A percentile compares a stretch with the other conserved stretches of the same genome.
Evolutionary conservation across 2,113 vertebrate genomes (phyloP).

Genomic region (Melanotaenia duboulayi): DNA sequence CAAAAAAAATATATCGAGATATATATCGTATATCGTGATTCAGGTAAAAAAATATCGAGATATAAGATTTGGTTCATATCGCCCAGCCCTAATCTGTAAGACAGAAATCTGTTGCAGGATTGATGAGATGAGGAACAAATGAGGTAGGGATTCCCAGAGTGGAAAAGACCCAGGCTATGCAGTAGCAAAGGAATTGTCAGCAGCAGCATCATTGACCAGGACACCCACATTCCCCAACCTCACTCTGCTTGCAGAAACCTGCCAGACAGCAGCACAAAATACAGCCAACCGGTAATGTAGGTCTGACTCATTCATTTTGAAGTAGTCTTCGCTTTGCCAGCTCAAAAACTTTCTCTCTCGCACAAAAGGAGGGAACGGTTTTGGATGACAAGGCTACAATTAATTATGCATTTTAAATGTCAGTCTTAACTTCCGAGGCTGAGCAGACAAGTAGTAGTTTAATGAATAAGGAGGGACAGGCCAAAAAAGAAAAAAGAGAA

Average conservation of each 20-base stretch:
- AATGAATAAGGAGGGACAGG: constrained; percentile 28
- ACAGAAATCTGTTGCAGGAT: constrained; percentile 34
- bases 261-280: constrained; percentile 34
- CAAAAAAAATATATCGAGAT: too few relatives aligned
- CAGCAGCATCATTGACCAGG: constrained; percentile 69
- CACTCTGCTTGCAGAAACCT: constrained; percentile 50
- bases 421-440: constrained; percentile 25
- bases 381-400: constrained; percentile 33
- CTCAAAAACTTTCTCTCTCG: not conserved
- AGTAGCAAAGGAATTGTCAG: constrained; percentile 75
- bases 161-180: constrained; percentile 71
- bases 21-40: too few relatives aligned
- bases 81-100: too few relatives aligned
- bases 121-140: constrained; percentile 32
- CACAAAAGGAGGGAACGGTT: constrained; percentile 31
- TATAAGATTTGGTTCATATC: too few relatives aligned
- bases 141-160: constrained; percentile 78
- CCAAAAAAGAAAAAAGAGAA: not conserved
- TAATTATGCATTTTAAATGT: constrained; percentile 27
- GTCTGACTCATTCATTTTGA: constrained; percentile 18
- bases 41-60: too few relatives aligned
- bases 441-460: constrained; percentile 11
- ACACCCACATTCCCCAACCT: constrained; percentile 60
- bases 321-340: not conserved
- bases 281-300: constrained; percentile 9